Conservation (phyloP, 1,140 invertebrate genomes). For the Lepidotrigona ventralis region DNA sequence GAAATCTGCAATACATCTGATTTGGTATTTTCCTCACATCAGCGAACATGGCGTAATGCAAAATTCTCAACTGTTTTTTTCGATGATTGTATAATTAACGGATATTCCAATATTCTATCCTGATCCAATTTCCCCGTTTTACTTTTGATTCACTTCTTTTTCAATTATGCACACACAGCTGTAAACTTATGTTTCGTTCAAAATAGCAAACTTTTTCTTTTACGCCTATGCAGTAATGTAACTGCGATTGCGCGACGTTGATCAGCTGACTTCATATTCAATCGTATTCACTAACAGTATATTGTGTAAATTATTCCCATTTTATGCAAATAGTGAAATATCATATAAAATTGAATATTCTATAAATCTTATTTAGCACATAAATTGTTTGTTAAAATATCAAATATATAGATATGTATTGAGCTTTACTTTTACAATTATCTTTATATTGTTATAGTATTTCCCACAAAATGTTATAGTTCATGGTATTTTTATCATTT, state of each 20-base stretch:
- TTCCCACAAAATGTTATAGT: not conserved
- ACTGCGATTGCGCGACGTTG: conserved; percentile 29
- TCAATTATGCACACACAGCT: not conserved
- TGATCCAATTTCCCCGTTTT: not conserved
- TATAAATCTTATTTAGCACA: not conserved
- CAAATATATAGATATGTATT: not conserved
- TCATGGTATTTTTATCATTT: not conserved
- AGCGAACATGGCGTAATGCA: conserved; percentile 18
- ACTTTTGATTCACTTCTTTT: not conserved
- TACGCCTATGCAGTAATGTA: conserved; percentile 22
- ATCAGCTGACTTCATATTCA: conserved; percentile 39
- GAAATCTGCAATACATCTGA: conserved; percentile 17
- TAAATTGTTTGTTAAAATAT: not conserved
- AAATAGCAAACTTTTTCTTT: conserved; percentile 27
- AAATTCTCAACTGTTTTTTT: not conserved
- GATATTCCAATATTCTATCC: not conserved
- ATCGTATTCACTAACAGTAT: not conserved
- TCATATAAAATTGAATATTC: not conserved
- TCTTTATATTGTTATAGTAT: not conserved
- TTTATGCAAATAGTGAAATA: not conserved
- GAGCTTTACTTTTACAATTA: not conserved
- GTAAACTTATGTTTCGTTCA: conserved; percentile 7
- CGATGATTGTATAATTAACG: not conserved
- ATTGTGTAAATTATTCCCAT: not conserved
- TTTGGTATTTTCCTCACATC: conserved; percentile 7